These are phyloP conservation scores for Polydrusus cervinus DNA, from an alignment of 2,888 invertebrate species.

Conservation along the genomic window DNA sequence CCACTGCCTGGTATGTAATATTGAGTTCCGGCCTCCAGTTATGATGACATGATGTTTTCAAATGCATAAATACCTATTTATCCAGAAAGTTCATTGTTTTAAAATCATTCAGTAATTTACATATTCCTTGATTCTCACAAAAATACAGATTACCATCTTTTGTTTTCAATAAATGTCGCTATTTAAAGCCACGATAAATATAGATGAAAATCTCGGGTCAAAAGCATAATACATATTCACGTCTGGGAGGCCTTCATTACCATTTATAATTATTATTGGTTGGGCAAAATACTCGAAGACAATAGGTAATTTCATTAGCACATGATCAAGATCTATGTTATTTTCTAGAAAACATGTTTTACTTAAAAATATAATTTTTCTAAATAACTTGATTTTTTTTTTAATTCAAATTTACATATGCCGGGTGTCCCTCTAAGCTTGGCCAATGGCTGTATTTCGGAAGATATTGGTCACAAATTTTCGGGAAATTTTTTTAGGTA, in stretches of 20 bases:
- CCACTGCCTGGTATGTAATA: too few relatives aligned
- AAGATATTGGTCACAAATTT: too few relatives aligned
- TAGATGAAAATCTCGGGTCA: conserved; percentile 46
- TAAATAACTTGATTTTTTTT: neutral
- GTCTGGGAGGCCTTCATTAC: conserved; percentile 40
- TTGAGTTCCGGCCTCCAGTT: too few relatives aligned
- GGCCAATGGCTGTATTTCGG: too few relatives aligned
- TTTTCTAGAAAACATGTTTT: conserved; percentile 13
- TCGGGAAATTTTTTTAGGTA: too few relatives aligned
- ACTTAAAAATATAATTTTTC: conserved; percentile 1
- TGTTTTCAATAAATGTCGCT: conserved; percentile 41
- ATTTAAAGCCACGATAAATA: conserved; percentile 41
- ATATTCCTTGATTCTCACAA: conserved; percentile 32
- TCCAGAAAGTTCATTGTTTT: conserved; percentile 8
- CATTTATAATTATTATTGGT: conserved; percentile 48
- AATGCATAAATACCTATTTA: neutral
- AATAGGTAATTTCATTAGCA: conserved; percentile 47
- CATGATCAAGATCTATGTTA: conserved; percentile 38
- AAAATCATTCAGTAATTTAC: conserved; percentile 30
- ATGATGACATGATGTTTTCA: conserved; percentile 1
- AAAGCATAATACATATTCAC: conserved; percentile 38
- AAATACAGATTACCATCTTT: conserved; percentile 41
- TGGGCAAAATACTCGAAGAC: conserved; percentile 40
- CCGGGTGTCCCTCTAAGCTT: too few relatives aligned
- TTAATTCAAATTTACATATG: neutral